A percentile compares a stretch with the other conserved stretches of the same genome.
These are phyloP conservation scores for Oedothorax gibbosus DNA, from an alignment of 1,140 invertebrate genomes.

Conservation along the genomic window DNA sequence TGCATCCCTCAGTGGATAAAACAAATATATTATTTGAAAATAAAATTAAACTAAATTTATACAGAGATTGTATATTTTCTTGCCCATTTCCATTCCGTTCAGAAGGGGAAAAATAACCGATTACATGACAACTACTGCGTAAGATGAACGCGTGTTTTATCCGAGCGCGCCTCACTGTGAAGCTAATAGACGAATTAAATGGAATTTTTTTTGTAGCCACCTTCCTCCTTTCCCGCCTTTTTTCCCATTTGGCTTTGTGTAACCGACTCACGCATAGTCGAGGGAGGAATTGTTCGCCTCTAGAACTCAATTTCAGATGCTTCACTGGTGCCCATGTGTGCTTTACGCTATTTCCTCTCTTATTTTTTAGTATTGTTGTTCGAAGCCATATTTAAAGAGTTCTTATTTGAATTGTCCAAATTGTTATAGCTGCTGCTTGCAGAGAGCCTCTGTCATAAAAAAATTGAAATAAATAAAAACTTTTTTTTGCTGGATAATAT, in stretches of 20 bases:
- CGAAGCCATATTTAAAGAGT: slow-evolving; percentile 43
- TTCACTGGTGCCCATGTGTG: slow-evolving; percentile 21
- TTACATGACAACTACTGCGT: no score
- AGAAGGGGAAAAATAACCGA: no score
- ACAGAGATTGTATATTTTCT: no score
- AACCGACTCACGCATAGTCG: slow-evolving; percentile 49
- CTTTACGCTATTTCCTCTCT: background rate
- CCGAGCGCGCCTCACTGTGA: background rate
- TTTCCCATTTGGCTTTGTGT: slow-evolving; percentile 43
- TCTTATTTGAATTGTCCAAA: slow-evolving; percentile 60
- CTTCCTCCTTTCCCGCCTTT: background rate
- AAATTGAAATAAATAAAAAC: slow-evolving; percentile 41
- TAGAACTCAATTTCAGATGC: slow-evolving; percentile 58
- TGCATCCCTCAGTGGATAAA: no score
- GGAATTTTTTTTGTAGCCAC: slow-evolving; percentile 40
- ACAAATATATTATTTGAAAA: no score
- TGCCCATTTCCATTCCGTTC: no score
- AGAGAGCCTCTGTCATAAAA: background rate
- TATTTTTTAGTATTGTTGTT: slow-evolving; percentile 17
- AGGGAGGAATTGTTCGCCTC: slow-evolving; percentile 42
- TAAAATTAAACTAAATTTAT: no score
- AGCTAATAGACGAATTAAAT: slow-evolving; percentile 59
- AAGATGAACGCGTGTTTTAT: no score
- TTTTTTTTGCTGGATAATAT: background rate
- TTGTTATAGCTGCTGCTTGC: slow-evolving; percentile 50